Base-by-base conservation (phyloP, 2,797 vertebrate genomes). In the Allochrocebus solatus region DNA sequence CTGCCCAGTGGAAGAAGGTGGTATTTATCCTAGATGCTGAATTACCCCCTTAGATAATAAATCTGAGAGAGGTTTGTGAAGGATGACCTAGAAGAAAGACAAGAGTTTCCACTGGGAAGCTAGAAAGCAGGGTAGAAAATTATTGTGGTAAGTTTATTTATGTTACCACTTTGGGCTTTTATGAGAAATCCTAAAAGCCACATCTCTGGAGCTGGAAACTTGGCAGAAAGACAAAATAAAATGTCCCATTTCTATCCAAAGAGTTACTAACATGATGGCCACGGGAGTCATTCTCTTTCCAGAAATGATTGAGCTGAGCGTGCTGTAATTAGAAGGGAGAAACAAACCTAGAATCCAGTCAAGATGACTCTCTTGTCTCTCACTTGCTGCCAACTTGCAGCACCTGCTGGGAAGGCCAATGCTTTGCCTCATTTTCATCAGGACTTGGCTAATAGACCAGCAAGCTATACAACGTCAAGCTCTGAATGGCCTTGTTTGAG, bases 131-230 rank as follows among this genome's bases (percentile, higher is more conserved):
- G 26, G n/a, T 41, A 83, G 4, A 33, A 97, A 97, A 98, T 97
- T 96, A 86, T 92, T 82, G 43, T 57, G 83, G 80, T 50, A 59
- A 92, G 80, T 95, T 97, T 98, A 95, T 97, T 98, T 98, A 97
- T 96, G 79, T 76, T 96, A 82, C 41, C 95, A 92, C 93, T 97
- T 98, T 75, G 96, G 39, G 55, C 96, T 98, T 98, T 98, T 88
- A 98, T 98, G 95, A 90, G 93, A 98, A 98, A 96, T 96, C 89
- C 96, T 98, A 97, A 98, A 98, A 98, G 93, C 92, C 95, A 97
- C 86, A 88, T 98, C 97, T 98, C 97, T 98, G 93, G 97, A 98
- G 95, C 87, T 84, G 33, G 64, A 97, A 94, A 91, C 85, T 98
- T 98, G 97, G 97, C 96, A 98, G 93, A 88, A 97, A 97, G 50